These are phyloP conservation scores for Diaprepes abbreviatus DNA, from an alignment of 2,888 invertebrate species.

Conservation along the genomic window DNA sequence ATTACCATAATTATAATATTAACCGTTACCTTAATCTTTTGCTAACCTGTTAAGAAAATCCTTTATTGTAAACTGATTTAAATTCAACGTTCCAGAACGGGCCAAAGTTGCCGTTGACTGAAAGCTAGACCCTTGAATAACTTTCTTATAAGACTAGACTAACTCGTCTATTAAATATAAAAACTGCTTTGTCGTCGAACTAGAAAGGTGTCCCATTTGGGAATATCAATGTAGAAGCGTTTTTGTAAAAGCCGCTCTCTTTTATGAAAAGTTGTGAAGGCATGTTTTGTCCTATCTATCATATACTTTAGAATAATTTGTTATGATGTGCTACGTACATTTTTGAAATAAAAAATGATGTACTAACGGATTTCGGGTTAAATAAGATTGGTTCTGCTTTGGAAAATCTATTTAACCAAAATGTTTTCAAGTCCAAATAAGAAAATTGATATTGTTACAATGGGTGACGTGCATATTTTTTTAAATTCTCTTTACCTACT, in stretches of 20 bases:
- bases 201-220: constrained; percentile 37
- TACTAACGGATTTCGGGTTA: constrained; percentile 17
- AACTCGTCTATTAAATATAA: constrained; percentile 36
- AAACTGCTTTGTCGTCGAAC: constrained; percentile 29
- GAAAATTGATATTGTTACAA: no score
- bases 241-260: constrained; percentile 33
- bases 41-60: constrained; percentile 33
- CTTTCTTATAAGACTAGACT: constrained; percentile 33
- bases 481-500: no score
- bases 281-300: constrained; percentile 22
- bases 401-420: no score
- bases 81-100: constrained; percentile 27
- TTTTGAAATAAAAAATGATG: constrained; percentile 19
- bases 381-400: constrained; percentile 2
- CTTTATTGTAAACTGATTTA: constrained; percentile 33
- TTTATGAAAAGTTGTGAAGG: constrained; percentile 21
- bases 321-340: constrained; percentile 34
- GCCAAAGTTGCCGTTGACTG: constrained; percentile 27
- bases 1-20: constrained; percentile 36
- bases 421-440: no score
- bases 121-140: constrained; percentile 31
- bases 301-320: constrained; percentile 28
- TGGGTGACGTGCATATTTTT: no score
- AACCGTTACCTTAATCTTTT: constrained; percentile 31
- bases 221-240: constrained; percentile 8